phyloP scores from a whole-genome alignment of 1,140 invertebrate species.

The Nymphalis io region DNA sequence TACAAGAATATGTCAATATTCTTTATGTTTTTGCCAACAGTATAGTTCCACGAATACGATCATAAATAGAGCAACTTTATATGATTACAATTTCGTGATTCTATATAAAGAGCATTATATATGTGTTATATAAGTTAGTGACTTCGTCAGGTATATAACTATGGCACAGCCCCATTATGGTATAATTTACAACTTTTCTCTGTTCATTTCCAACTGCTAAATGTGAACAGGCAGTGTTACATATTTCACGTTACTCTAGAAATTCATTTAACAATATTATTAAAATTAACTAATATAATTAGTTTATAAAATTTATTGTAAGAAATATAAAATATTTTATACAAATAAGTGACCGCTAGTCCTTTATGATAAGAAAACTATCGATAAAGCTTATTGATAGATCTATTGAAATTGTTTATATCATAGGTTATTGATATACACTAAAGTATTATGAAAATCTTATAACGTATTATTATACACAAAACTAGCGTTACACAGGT shows the following conservation, averaged over 20 bases:
- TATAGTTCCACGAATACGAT: conserved; percentile 16
- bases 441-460: too few species aligned
- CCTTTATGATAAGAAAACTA: too few species aligned
- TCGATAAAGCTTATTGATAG: too few species aligned
- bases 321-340: too few species aligned
- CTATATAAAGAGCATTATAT: too few species aligned
- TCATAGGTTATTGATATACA: too few species aligned
- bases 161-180: conserved; percentile 3
- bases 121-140: neutral
- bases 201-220: conserved; percentile 14
- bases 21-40: conserved; percentile 35
- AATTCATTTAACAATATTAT: too few species aligned
- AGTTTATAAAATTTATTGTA: too few species aligned
- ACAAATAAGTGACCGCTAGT: too few species aligned
- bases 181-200: conserved; percentile 14
- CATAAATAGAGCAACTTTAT: conserved; percentile 16
- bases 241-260: conserved; percentile 9
- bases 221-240: conserved; percentile 5
- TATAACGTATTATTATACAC: too few species aligned
- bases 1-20: conserved; percentile 42
- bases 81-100: too few species aligned
- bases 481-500: too few species aligned
- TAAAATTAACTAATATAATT: neutral
- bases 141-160: conserved; percentile 1
- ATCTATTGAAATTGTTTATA: neutral